Evolutionary conservation across 2,888 invertebrate genomes (phyloP), one percentile per base, ranked within the genome.

Genomic region (Colletes collaris): DNA sequence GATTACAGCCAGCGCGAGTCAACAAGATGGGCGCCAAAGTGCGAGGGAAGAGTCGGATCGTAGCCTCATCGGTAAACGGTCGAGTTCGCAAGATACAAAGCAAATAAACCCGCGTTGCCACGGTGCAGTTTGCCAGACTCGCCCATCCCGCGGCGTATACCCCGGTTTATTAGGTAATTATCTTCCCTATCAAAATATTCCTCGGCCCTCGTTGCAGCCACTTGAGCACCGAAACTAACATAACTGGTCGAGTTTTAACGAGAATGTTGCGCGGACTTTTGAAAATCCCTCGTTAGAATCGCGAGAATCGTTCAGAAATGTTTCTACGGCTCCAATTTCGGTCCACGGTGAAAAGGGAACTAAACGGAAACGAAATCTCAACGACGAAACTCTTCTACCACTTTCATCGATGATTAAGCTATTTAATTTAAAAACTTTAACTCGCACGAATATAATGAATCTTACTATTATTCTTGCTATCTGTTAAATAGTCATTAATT

Each of bases 91-190:
- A 70, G 52, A 62, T 50, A 27, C n/a, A 46, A 37, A 46, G 73
- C 75, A 77, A 85, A 85, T 79, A 81, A 77, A 74, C 67, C 69
- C 44, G 40, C 66, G 60, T 84, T 86, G 82, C 73, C 82, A 44
- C 16, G 27, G 76, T 55, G 52, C 40, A 74, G 73, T 78, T 60
- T 60, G 68, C 53, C 71, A 62, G 68, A 8, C 73, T 64, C 19
- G 52, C 44, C 65, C 27, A 40, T 44, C 16, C 44, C 53, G 53
- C 44, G 46, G 10, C 40, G 59, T 46, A 50, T 56, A 40, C 49
- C 55, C 53, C 66, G 63, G 63, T 83, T 82, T 77, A 82, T 83
- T 73, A 80, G 84, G 82, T 86, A 84, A 84, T 86, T 86, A 86
- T 79, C 78, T 62, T 53, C 16, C 58, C 70, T 67, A 73, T 77